These are phyloP conservation scores for Mastigias papua DNA, from an alignment of 30 jellyfish, hydroid and myxozoan species.

Conservation along the genomic window DNA sequence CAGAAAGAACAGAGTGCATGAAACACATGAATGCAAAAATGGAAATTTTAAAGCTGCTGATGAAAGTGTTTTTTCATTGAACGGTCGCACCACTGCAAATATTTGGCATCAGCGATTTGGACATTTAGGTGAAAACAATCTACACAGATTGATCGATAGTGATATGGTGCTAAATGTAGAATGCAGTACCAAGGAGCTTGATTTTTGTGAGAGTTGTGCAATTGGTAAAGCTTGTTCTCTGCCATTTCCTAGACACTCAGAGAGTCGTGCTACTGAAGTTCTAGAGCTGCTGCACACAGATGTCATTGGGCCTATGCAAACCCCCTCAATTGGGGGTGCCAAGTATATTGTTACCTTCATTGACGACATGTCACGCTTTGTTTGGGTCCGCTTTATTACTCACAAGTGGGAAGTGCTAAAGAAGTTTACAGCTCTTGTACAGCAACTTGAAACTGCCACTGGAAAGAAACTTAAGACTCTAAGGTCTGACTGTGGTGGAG, in stretches of 20 bases:
- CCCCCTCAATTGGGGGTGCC: slow-evolving; percentile 42
- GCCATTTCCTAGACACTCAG: not conserved
- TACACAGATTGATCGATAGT: too few species aligned
- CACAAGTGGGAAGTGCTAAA: slow-evolving; percentile 40
- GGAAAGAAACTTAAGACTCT: slow-evolving; percentile 22
- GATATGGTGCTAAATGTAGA: too few species aligned
- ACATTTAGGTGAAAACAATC: too few species aligned
- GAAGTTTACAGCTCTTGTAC: slow-evolving; percentile 27
- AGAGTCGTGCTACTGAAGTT: not conserved
- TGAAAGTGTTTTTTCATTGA: too few species aligned
- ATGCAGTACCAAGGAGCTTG: too few species aligned
- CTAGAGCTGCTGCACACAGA: slow-evolving; percentile 40
- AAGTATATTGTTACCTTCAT: slow-evolving; percentile 15
- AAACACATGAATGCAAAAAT: too few species aligned
- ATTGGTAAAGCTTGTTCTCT: not conserved
- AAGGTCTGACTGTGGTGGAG: slow-evolving; percentile 11
- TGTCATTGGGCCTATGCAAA: slow-evolving; percentile 48
- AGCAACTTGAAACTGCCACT: slow-evolving; percentile 6
- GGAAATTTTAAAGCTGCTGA: too few species aligned
- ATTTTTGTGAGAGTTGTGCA: slow-evolving; percentile 29
- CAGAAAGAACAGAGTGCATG: too few species aligned
- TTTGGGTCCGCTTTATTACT: slow-evolving; percentile 1
- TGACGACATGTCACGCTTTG: not conserved
- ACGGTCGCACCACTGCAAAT: too few species aligned
- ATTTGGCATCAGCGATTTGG: too few species aligned